A percentile compares a stretch with the other conserved stretches of the same genome.
These are phyloP conservation scores for Platorchestia sp. DNA, from an alignment of 1,140 invertebrate species.

Conservation along the genomic window DNA sequence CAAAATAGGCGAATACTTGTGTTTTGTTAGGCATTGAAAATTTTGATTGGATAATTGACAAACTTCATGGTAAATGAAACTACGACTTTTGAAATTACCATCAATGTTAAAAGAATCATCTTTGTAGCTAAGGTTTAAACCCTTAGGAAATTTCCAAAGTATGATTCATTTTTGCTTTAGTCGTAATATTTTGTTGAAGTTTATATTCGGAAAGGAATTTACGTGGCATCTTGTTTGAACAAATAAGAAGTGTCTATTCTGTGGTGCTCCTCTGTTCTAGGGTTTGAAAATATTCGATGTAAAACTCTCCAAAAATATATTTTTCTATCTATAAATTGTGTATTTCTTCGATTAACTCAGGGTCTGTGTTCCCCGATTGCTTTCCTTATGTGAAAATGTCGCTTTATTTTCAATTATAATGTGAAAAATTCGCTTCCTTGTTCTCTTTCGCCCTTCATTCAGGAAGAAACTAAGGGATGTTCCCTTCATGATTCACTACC, in stretches of 20 bases:
- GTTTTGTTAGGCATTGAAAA: neutral
- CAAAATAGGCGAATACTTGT: neutral
- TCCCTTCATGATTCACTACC: no score
- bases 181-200: no score
- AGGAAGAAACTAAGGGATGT: no score
- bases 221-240: neutral
- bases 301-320: no score
- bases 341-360: neutral
- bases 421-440: neutral
- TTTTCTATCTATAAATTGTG: neutral
- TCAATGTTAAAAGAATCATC: no score
- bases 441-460: no score
- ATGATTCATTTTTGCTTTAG: no score
- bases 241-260: neutral
- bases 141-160: no score
- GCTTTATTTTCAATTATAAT: conserved; percentile 11
- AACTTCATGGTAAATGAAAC: no score
- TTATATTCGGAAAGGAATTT: neutral
- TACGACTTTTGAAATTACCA: no score
- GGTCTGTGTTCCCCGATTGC: neutral
- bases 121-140: no score
- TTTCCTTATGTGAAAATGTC: neutral
- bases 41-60: neutral
- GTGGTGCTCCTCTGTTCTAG: neutral
- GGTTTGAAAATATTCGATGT: no score